Conservation (phyloP, 2,888 invertebrate species). For the Schrankia costaestrigalis region DNA sequence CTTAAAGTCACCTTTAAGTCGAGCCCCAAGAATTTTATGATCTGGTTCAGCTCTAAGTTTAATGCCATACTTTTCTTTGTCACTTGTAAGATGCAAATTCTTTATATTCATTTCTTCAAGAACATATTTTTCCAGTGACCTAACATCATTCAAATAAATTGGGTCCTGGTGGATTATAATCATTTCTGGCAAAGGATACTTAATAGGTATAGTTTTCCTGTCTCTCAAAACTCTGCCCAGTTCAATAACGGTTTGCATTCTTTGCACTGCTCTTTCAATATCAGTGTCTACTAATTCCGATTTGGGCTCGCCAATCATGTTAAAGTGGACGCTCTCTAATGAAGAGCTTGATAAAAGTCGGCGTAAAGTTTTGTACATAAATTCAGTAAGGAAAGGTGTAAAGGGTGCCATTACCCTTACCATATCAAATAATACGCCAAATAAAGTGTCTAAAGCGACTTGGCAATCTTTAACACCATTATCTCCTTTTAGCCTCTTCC, state of each 20-base stretch:
- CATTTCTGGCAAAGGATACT: constrained; percentile 97
- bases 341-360: constrained; percentile 80
- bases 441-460: constrained; percentile 92
- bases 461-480: constrained; percentile 89
- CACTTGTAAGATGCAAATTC: constrained; percentile 89
- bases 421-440: constrained; percentile 93
- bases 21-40: constrained; percentile 92
- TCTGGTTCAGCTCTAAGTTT: constrained; percentile 96
- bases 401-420: constrained; percentile 97
- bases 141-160: constrained; percentile 88
- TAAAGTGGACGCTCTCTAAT: constrained; percentile 93
- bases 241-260: constrained; percentile 98
- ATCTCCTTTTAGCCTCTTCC: constrained; percentile 96
- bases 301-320: constrained; percentile 91
- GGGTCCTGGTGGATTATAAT: constrained; percentile 95
- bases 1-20: constrained; percentile 95
- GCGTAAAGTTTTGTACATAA: constrained; percentile 94
- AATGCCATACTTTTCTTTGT: constrained; percentile 96
- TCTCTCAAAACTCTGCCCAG: constrained; percentile 96
- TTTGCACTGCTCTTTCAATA: constrained; percentile 93
- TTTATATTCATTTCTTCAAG: constrained; percentile 96
- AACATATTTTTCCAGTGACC: constrained; percentile 91
- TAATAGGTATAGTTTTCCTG: constrained; percentile 94
- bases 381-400: constrained; percentile 97
- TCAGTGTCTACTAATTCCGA: constrained; percentile 86